phyloP scores from a whole-genome alignment of 2,888 invertebrate genomes.

The Scrobipalpa atriplicella region DNA sequence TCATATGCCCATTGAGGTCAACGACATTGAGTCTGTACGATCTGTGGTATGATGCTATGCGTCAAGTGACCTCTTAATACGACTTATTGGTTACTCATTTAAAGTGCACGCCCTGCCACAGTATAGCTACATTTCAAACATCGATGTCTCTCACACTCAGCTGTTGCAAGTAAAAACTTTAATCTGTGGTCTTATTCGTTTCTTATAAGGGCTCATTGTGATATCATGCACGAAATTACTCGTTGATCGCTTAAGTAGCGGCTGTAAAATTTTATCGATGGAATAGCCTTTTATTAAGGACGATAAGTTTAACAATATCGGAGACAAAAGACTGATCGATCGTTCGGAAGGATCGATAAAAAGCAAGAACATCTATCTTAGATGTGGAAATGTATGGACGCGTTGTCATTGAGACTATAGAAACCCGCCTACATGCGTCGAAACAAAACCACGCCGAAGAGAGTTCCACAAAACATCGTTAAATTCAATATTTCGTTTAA shows the following conservation, averaged over 20 bases:
- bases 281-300: constrained; percentile 49
- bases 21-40: constrained; percentile 71
- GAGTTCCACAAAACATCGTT: constrained; percentile 78
- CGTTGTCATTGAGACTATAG: constrained; percentile 61
- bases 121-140: constrained; percentile 38
- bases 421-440: constrained; percentile 57
- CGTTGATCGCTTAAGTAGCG: constrained; percentile 44
- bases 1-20: constrained; percentile 72
- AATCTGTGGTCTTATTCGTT: constrained; percentile 43
- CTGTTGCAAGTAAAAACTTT: constrained; percentile 36
- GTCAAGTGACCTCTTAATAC: constrained; percentile 77
- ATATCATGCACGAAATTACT: constrained; percentile 46
- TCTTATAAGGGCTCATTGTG: constrained; percentile 52
- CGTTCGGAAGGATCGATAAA: constrained; percentile 58
- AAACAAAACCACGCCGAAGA: constrained; percentile 64
- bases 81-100: constrained; percentile 79
- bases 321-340: constrained; percentile 43
- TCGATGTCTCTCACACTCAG: constrained; percentile 33
- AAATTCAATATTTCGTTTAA: constrained; percentile 82
- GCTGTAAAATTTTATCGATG: constrained; percentile 52
- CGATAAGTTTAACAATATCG: constrained; percentile 45
- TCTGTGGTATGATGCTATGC: constrained; percentile 62
- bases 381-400: constrained; percentile 52
- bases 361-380: constrained; percentile 46
- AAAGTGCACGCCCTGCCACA: constrained; percentile 63